phyloP scores from a whole-genome alignment of 2,113 vertebrate species.

The Budorcas taxicolor region DNA sequence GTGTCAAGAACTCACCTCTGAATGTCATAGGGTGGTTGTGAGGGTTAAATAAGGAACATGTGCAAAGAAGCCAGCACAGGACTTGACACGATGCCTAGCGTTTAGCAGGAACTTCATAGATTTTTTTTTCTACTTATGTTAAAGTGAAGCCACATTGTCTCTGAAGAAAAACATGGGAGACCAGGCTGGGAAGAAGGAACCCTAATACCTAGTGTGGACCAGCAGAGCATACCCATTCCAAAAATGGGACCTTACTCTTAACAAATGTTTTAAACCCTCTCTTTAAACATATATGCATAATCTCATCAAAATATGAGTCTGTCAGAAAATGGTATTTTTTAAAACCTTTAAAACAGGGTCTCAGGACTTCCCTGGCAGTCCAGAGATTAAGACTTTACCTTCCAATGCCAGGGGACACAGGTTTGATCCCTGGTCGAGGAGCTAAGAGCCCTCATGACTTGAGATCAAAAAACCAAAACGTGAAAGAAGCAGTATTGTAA shows the following conservation, averaged over 20 bases:
- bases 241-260: neutral
- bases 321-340: neutral
- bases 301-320: neutral
- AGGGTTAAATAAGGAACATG: neutral
- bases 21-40: neutral
- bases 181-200: fast-evolving
- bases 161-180: neutral
- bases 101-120: neutral
- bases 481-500: neutral
- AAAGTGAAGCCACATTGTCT: neutral
- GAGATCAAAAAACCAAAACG: neutral
- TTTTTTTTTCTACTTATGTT: neutral
- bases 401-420: neutral
- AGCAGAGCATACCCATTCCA: neutral
- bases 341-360: neutral
- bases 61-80: neutral
- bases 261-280: neutral
- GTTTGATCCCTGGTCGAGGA: neutral
- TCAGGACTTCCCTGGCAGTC: neutral
- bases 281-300: neutral
- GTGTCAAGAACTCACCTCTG: neutral
- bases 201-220: neutral
- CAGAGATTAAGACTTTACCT: neutral
- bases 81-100: neutral
- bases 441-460: neutral